A percentile compares a stretch with the other conserved stretches of the same genome.
These are phyloP conservation scores for Zele albiditarsus DNA, from an alignment of 2,888 invertebrate genomes.

Conservation along the genomic window DNA sequence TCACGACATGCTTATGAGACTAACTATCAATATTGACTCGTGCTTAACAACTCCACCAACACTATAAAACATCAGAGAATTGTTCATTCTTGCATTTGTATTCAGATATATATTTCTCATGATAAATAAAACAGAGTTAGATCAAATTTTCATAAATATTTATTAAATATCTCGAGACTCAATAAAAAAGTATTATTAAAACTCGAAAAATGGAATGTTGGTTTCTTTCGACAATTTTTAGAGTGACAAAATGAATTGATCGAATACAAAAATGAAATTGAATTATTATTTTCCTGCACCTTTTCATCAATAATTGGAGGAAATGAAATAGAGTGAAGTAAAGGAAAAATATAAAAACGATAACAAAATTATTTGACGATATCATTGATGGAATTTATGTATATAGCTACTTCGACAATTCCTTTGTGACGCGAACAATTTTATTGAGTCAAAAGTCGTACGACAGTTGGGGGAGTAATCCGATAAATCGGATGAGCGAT, in stretches of 20 bases:
- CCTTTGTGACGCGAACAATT: constrained; percentile 33
- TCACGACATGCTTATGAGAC: constrained; percentile 44
- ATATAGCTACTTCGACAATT: neutral
- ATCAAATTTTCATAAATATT: no score
- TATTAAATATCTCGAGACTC: no score
- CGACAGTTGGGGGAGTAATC: constrained; percentile 29
- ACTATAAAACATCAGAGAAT: neutral
- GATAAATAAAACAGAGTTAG: no score
- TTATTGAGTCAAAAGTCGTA: constrained; percentile 14
- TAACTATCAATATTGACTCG: constrained; percentile 8
- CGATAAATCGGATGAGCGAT: constrained; percentile 42
- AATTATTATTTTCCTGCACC: no score
- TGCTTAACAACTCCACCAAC: neutral
- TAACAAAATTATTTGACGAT: neutral
- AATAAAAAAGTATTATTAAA: no score
- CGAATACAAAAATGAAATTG: no score
- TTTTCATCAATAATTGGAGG: no score
- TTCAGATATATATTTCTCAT: neutral
- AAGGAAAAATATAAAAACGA: neutral
- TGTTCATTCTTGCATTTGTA: neutral
- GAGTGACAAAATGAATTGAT: no score
- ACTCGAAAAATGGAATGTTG: no score
- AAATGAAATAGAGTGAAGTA: no score
- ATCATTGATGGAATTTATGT: neutral
- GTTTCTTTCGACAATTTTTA: no score